Evolutionary conservation across 2,113 vertebrate genomes (phyloP), one percentile per base, ranked within the genome.

Genomic region (Stegastes partitus): DNA sequence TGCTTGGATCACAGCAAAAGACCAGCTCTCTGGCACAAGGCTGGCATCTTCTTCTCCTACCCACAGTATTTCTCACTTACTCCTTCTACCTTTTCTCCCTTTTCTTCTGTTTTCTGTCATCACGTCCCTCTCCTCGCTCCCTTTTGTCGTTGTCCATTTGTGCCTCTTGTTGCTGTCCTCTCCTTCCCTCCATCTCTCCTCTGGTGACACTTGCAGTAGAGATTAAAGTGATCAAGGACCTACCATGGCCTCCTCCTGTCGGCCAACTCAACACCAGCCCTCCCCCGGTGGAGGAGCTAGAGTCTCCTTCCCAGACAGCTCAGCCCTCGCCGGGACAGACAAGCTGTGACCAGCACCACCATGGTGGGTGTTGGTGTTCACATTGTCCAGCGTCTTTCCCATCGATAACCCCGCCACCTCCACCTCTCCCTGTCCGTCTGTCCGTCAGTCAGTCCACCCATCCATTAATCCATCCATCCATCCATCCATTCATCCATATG

Each of bases 151-250:
- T 53, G 34, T 81, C 39, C 78, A 65, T 70, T 68, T 63, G 50
- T 85, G 59, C 50, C 82, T 88, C 79, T 86, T 26, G 42, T 83
- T 88, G 37, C 77, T 54, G 26, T 83, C 55, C 26, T 76, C 50
- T 75, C 47, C 49, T 73, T 31, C 77, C 44, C 57, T 58, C 68
- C 55, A 68, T 55, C 58, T 72, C 51, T 89, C 78, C 72, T 84
- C 79, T 57, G 79, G 79, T 83, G 87, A 81, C 89, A 66, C 89
- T 95, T 85, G 95, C 95, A 99, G 97, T 99, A 94, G 98, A 99
- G 95, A 99, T 99, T 96, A 99, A 99, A 95, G 97, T 97, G 93
- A 98, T 98, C 94, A 97, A 98, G 96, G 97, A 99, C 94, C 95
- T 99, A 90, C 98, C 97, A 16, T 99, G 98, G 97, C 97, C 97